Evolutionary conservation across 2,888 invertebrate genomes (phyloP).

Genomic region (Cheilosia grossa): DNA sequence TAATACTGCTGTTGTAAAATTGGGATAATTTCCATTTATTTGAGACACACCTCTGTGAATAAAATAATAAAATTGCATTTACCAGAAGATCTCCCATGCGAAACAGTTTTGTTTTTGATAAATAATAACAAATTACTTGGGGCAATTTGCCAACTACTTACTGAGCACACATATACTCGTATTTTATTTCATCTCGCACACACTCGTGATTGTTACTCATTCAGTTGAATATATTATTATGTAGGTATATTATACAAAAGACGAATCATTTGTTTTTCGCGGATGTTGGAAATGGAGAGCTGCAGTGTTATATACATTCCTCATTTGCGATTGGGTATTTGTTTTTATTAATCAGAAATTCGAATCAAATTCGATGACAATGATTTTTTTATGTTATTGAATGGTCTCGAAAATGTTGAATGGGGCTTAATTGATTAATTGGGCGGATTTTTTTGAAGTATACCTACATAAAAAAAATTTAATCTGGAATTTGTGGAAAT

Average conservation of each 20-base stretch:
- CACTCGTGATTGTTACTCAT: conserved; percentile 22
- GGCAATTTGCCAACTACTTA: conserved; percentile 42
- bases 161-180: not conserved
- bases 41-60: conserved; percentile 8
- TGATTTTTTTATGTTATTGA: conserved; percentile 18
- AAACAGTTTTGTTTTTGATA: conserved; percentile 15
- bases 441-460: not conserved
- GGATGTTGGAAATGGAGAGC: not conserved
- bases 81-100: conserved; percentile 5
- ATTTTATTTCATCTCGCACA: conserved; percentile 28
- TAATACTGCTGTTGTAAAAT: not conserved
- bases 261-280: not conserved
- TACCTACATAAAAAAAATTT: not conserved
- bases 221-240: not conserved
- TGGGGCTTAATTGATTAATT: conserved; percentile 4
- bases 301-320: not conserved
- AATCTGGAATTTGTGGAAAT: conserved; percentile 5
- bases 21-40: not conserved
- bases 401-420: conserved; percentile 32
- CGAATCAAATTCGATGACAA: conserved; percentile 25
- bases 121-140: conserved; percentile 51
- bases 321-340: conserved; percentile 1
- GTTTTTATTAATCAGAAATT: conserved; percentile 25
- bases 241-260: no score
- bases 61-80: conserved; percentile 33